phyloP scores from a whole-genome alignment of 2,797 vertebrate species.

The Bufotes viridis region DNA sequence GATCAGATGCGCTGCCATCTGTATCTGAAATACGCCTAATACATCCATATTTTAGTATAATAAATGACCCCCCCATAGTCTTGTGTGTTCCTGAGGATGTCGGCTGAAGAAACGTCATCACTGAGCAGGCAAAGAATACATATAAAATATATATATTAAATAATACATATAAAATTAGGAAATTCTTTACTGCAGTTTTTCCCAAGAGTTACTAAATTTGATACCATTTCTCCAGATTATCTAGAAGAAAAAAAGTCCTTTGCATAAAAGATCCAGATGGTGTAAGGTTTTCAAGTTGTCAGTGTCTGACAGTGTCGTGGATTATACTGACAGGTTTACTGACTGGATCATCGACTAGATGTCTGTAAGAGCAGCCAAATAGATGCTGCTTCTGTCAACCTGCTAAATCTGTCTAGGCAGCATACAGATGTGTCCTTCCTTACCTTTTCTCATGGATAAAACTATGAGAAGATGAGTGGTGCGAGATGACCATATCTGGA shows the following conservation, averaged over 20 bases:
- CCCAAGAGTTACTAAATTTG: too few species aligned
- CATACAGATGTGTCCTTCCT: too few species aligned
- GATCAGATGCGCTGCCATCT: too few species aligned
- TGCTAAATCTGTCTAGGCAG: background rate
- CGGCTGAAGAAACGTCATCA: background rate
- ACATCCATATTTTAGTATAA: too few species aligned
- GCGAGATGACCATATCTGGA: too few species aligned
- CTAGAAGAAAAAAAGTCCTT: background rate
- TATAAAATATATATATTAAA: background rate
- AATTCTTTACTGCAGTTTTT: too few species aligned
- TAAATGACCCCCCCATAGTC: too few species aligned
- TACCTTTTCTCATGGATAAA: too few species aligned
- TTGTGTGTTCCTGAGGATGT: background rate
- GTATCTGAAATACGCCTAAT: too few species aligned
- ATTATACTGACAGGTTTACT: background rate
- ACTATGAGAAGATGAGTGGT: too few species aligned
- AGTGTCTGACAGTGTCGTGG: background rate
- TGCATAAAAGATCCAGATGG: slow-evolving; percentile 7
- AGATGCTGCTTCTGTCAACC: background rate
- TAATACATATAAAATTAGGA: background rate
- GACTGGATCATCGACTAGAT: background rate
- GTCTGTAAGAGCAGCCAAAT: background rate
- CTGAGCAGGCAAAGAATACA: background rate
- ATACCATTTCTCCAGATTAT: background rate
- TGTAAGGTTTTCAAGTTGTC: background rate